Evolutionary conservation across 2,888 invertebrate genomes (phyloP).

Genomic region (Pachymerium ferrugineum): DNA sequence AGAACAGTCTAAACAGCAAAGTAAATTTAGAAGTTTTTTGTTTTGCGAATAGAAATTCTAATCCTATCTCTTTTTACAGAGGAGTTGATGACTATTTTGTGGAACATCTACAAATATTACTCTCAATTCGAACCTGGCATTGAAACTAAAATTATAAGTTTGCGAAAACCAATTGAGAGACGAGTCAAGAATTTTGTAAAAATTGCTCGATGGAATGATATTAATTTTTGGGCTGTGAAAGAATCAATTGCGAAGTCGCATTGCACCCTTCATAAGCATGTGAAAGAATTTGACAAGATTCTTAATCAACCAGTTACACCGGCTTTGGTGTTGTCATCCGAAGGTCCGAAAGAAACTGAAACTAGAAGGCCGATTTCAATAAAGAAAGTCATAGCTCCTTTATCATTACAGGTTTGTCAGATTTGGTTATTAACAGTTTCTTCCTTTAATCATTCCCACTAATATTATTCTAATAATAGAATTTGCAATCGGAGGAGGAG

Average conservation of each 20-base stretch:
- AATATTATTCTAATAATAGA: too few relatives aligned
- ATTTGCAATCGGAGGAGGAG: too few relatives aligned
- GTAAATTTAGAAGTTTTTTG: neutral
- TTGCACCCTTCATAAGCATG: slow-evolving; percentile 75
- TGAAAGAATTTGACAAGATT: slow-evolving; percentile 60
- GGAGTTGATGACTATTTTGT: slow-evolving; percentile 50
- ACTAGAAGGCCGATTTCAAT: neutral
- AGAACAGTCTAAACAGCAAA: slow-evolving; percentile 39
- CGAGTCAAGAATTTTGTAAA: slow-evolving; percentile 89
- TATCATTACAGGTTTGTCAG: neutral
- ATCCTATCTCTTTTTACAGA: slow-evolving; percentile 38
- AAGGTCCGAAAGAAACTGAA: neutral
- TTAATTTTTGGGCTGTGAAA: slow-evolving; percentile 89
- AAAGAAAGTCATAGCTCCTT: neutral
- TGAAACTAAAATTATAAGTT: slow-evolving; percentile 58
- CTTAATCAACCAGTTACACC: slow-evolving; percentile 35
- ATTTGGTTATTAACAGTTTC: neutral
- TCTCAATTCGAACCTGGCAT: slow-evolving; percentile 67
- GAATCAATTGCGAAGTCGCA: slow-evolving; percentile 83
- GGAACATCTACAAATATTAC: slow-evolving; percentile 80
- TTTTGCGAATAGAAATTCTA: neutral
- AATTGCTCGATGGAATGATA: slow-evolving; percentile 90
- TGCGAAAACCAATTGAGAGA: slow-evolving; percentile 79
- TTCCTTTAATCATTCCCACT: too few relatives aligned
- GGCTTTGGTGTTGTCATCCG: too few relatives aligned